phyloP scores from a whole-genome alignment of 2,113 vertebrate species.

The Sialia sialis region DNA sequence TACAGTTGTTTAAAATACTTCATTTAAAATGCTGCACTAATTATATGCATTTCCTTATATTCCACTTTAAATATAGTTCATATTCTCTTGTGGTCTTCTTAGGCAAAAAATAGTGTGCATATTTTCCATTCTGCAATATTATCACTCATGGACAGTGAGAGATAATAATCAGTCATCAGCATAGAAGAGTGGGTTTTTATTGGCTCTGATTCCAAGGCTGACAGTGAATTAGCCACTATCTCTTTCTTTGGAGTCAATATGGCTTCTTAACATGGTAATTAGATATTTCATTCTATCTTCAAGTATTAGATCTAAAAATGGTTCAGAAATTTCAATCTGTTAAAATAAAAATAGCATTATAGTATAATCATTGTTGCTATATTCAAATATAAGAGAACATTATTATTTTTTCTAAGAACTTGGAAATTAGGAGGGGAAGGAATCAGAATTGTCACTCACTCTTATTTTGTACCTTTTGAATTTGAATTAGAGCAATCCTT shows the following conservation, averaged over 20 bases:
- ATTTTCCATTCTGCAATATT: neutral
- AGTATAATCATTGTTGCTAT: neutral
- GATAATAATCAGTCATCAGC: neutral
- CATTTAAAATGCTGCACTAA: neutral
- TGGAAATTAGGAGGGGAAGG: neutral
- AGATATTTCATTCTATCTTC: neutral
- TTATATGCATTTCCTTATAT: slow-evolving; percentile 27
- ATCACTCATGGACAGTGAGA: neutral
- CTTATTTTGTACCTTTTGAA: neutral
- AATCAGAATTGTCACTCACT: neutral
- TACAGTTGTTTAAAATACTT: slow-evolving; percentile 35
- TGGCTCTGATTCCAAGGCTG: neutral
- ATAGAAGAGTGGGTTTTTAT: neutral
- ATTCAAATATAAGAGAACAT: neutral
- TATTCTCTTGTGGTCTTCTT: neutral
- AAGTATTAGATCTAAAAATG: neutral
- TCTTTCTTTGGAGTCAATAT: neutral
- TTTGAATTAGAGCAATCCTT: neutral
- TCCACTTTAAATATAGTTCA: neutral
- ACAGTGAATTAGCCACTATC: neutral
- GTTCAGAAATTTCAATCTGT: neutral
- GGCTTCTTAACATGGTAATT: neutral
- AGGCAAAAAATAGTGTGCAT: neutral
- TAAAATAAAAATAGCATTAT: neutral
- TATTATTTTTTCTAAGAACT: neutral